These are phyloP conservation scores for Cynocephalus volans DNA, from an alignment of 2,113 vertebrate species.

Conservation along the genomic window DNA sequence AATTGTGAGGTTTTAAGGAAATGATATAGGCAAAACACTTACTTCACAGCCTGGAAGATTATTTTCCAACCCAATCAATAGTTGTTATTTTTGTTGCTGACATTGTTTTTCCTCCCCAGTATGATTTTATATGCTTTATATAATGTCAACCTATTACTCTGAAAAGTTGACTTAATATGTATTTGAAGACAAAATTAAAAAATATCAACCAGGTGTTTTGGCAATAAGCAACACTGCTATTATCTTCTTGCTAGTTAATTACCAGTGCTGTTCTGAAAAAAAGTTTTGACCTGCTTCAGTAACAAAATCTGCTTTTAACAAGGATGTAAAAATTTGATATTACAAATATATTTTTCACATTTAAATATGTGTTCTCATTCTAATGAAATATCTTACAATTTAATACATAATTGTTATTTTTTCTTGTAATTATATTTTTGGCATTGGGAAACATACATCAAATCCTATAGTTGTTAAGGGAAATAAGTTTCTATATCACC, in stretches of 20 bases:
- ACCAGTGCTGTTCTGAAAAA: background rate
- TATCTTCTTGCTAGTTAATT: background rate
- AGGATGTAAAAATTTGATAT: background rate
- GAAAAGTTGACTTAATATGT: background rate
- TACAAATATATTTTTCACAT: background rate
- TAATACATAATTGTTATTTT: background rate
- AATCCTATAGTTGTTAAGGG: background rate
- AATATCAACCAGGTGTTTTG: background rate
- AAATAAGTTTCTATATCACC: slow-evolving; percentile 15
- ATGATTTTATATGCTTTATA: background rate
- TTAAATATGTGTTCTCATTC: background rate
- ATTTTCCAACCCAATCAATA: background rate
- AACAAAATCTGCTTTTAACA: background rate
- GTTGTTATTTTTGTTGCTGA: background rate
- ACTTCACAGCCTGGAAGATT: background rate
- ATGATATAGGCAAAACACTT: background rate
- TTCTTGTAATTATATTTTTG: slow-evolving; percentile 22
- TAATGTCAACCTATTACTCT: background rate
- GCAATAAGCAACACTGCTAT: background rate
- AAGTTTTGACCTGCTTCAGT: background rate
- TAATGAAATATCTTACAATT: background rate
- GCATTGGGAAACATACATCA: background rate
- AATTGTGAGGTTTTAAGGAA: background rate
- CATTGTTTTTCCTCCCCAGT: background rate
- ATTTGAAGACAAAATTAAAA: slow-evolving; percentile 1